Evolutionary conservation across 2,888 invertebrate species (phyloP).

Genomic region (Amblyjoppa proteus): DNA sequence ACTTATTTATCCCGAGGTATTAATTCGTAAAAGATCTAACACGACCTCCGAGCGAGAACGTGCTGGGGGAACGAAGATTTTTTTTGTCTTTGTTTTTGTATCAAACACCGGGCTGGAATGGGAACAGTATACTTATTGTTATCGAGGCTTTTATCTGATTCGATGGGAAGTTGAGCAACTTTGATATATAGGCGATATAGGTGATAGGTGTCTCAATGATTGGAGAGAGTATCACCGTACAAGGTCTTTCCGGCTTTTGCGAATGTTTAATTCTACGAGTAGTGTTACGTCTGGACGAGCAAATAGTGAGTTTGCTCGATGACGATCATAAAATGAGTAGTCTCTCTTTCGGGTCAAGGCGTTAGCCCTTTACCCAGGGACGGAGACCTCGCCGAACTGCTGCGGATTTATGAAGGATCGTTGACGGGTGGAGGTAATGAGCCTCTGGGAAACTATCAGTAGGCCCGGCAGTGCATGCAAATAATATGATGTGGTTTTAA

Average conservation of each 20-base stretch:
- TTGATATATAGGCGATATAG: not conserved
- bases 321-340: too few relatives aligned
- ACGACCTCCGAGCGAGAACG: slow-evolving; percentile 20
- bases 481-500: too few relatives aligned
- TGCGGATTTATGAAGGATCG: too few relatives aligned
- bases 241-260: not conserved
- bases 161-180: not conserved
- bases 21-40: slow-evolving; percentile 61
- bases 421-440: too few relatives aligned
- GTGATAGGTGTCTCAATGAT: not conserved
- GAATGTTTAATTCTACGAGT: not conserved
- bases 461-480: too few relatives aligned
- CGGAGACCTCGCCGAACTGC: too few relatives aligned
- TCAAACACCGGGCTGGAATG: not conserved
- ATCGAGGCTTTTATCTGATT: slow-evolving; percentile 9
- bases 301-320: too few relatives aligned
- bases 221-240: not conserved
- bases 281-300: not conserved
- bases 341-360: too few relatives aligned
- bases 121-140: not conserved
- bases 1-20: slow-evolving; percentile 39
- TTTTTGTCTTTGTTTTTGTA: not conserved
- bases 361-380: too few relatives aligned
- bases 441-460: too few relatives aligned
- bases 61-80: not conserved